These are phyloP conservation scores for Sepioteuthis lessoniana DNA, from an alignment of 2,888 invertebrate genomes.

Conservation along the genomic window DNA sequence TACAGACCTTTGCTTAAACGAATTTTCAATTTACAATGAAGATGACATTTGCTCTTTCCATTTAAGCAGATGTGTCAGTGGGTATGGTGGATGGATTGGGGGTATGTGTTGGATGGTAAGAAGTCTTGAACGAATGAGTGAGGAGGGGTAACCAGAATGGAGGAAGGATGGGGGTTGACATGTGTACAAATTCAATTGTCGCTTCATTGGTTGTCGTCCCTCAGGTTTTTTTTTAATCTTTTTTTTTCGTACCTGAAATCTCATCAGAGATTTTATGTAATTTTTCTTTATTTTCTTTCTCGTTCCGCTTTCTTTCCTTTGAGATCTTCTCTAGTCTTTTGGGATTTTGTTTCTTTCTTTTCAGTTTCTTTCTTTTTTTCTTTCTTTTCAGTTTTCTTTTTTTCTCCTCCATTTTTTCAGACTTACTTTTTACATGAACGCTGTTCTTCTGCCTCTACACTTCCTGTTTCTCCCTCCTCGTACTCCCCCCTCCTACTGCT, in stretches of 20 bases:
- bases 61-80: background rate
- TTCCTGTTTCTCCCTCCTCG: background rate
- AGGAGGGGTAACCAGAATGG: background rate
- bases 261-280: background rate
- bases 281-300: background rate
- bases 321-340: background rate
- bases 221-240: background rate
- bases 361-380: background rate
- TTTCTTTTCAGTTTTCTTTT: background rate
- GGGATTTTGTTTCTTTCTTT: too few relatives aligned
- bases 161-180: background rate
- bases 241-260: background rate
- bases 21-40: background rate
- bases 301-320: background rate
- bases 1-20: constrained; percentile 13
- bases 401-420: background rate
- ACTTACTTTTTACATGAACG: background rate
- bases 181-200: constrained; percentile 21
- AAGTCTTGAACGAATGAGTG: background rate
- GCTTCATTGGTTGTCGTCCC: background rate
- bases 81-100: background rate
- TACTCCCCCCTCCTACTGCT: background rate
- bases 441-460: too few relatives aligned
- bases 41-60: background rate
- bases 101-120: background rate